These are phyloP conservation scores for Chlorops oryzae DNA, from an alignment of 1,140 invertebrate species.

Conservation along the genomic window DNA sequence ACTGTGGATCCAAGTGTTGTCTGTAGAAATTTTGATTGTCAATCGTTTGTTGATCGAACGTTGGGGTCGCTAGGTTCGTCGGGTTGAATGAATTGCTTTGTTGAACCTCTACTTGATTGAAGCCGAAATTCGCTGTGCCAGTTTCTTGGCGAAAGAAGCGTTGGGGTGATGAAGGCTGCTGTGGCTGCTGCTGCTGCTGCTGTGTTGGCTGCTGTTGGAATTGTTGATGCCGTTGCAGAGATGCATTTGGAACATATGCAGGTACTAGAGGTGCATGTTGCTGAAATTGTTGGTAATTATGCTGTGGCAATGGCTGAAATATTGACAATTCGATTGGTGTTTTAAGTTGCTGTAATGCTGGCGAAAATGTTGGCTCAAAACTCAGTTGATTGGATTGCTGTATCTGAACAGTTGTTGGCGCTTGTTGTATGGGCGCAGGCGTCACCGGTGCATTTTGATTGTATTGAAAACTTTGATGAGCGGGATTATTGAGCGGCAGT, in stretches of 20 bases:
- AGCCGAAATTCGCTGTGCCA: constrained; percentile 46
- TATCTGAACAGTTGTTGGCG: constrained; percentile 23
- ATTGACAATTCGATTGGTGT: constrained; percentile 26
- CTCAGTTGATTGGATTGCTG: constrained; percentile 41
- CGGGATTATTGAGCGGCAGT: constrained; percentile 22
- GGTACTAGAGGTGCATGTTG: too few species aligned
- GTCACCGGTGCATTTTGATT: constrained; percentile 36
- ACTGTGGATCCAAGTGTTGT: constrained; percentile 36
- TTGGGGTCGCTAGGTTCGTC: constrained; percentile 26
- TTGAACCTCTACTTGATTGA: constrained; percentile 22
- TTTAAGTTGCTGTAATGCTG: constrained; percentile 1
- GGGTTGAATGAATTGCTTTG: constrained; percentile 30
- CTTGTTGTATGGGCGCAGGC: neutral
- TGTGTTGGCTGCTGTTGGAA: constrained; percentile 33
- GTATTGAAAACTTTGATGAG: constrained; percentile 44
- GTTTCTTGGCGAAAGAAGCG: constrained; percentile 50
- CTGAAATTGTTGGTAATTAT: constrained; percentile 40
- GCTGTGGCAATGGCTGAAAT: constrained; percentile 35
- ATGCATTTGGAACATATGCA: constrained; percentile 27
- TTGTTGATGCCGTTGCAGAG: constrained; percentile 24
- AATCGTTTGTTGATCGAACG: constrained; percentile 22
- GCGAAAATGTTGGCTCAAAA: constrained; percentile 27
- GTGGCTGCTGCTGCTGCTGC: constrained; percentile 27
- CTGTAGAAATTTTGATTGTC: constrained; percentile 45
- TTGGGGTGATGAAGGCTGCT: constrained; percentile 30